A percentile compares a stretch with the other conserved stretches of the same genome.
Evolutionary conservation across 2,888 invertebrate genomes (phyloP).

Genomic region (Tetanocera ferruginea): DNA sequence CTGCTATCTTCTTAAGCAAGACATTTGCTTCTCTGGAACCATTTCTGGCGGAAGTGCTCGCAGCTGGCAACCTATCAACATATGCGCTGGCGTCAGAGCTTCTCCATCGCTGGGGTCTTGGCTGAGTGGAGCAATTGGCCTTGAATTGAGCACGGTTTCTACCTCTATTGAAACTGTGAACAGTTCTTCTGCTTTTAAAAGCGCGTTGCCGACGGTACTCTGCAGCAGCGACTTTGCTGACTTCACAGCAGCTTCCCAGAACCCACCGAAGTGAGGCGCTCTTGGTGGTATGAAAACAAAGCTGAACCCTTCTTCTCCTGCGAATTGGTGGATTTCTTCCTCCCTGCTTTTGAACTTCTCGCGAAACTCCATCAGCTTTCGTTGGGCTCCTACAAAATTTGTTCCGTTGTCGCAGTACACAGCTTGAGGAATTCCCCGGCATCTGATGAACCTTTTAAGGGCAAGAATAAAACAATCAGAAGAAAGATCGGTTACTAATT

Average conservation of each 20-base stretch:
- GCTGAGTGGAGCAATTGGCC: not conserved
- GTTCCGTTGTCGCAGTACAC: conserved; percentile 42
- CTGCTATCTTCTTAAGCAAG: not conserved
- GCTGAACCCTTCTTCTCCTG: conserved; percentile 36
- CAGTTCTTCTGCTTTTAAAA: not conserved
- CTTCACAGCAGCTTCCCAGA: too few species aligned
- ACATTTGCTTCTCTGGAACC: not conserved
- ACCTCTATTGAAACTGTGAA: too few species aligned
- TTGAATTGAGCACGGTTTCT: not conserved
- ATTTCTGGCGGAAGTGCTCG: not conserved
- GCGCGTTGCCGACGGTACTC: not conserved
- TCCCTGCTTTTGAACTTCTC: not conserved
- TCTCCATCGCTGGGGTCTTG: not conserved
- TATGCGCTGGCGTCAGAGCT: not conserved
- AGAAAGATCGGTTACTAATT: conserved; percentile 35
- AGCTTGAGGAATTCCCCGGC: conserved; percentile 33
- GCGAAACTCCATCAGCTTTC: not conserved
- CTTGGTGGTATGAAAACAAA: conserved; percentile 44
- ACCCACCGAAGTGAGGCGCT: conserved; percentile 43
- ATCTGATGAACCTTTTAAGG: conserved; percentile 37
- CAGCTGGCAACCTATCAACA: not conserved
- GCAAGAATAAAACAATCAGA: conserved; percentile 39
- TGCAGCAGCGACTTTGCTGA: not conserved
- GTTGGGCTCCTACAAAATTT: conserved; percentile 39
- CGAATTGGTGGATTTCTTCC: conserved; percentile 13